Evolutionary conservation across 2,888 invertebrate genomes (phyloP).

Genomic region (Eilema depressum): DNA sequence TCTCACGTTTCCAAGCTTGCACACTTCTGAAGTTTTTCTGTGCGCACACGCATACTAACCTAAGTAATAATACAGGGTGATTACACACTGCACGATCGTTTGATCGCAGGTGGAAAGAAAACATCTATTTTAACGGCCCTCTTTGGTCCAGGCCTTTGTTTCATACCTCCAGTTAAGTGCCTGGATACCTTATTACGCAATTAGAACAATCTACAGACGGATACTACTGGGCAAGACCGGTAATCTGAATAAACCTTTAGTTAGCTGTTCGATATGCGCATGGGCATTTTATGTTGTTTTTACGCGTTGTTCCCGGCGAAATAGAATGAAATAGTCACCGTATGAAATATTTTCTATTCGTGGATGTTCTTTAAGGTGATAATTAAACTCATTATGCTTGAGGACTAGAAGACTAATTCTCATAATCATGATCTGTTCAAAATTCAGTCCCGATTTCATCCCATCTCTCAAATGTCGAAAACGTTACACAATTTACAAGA

Average conservation of each 20-base stretch:
- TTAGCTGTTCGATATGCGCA: neutral
- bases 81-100: slow-evolving; percentile 18
- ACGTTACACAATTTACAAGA: too few relatives aligned
- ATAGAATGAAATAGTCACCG: neutral
- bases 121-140: slow-evolving; percentile 19
- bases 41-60: slow-evolving; percentile 16
- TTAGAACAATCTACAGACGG: slow-evolving; percentile 20
- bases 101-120: slow-evolving; percentile 20
- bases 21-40: slow-evolving; percentile 19
- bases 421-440: too few relatives aligned
- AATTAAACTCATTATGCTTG: neutral
- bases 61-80: slow-evolving; percentile 20
- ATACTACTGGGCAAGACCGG: slow-evolving; percentile 11
- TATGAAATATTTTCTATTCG: neutral
- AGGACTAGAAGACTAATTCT: too few relatives aligned
- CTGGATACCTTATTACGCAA: slow-evolving; percentile 16
- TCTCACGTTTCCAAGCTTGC: slow-evolving; percentile 16
- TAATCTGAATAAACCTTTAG: slow-evolving; percentile 12
- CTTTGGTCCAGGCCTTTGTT: slow-evolving; percentile 14
- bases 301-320: neutral
- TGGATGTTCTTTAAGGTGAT: neutral
- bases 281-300: neutral
- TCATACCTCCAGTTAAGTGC: slow-evolving; percentile 6
- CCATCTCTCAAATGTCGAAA: too few relatives aligned
- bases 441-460: too few relatives aligned